Percentiles rank a stretch among this genome's conserved stretches.
These are phyloP conservation scores for Eupithecia vulgata DNA, from an alignment of 2,888 invertebrate genomes.

Conservation along the genomic window DNA sequence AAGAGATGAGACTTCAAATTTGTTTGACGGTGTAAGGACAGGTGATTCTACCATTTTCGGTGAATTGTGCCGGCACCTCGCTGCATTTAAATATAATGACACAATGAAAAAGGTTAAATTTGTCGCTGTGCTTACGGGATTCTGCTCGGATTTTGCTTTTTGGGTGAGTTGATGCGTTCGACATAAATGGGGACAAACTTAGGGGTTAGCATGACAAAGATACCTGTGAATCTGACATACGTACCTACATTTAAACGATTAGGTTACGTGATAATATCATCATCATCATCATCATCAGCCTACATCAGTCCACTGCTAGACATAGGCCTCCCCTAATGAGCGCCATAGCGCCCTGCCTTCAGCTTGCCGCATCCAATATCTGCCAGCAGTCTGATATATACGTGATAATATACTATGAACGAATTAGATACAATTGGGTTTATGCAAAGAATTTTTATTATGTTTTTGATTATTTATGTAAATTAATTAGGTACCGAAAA, in stretches of 20 bases:
- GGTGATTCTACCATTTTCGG: constrained; percentile 66
- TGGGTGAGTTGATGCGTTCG: constrained; percentile 48
- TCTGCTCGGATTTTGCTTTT: constrained; percentile 49
- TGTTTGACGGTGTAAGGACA: constrained; percentile 47
- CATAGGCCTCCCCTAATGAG: too few species aligned
- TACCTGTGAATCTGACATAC: not conserved
- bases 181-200: constrained; percentile 40
- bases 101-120: constrained; percentile 67
- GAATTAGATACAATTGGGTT: too few species aligned
- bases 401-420: too few species aligned
- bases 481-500: too few species aligned
- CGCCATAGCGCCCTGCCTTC: too few species aligned
- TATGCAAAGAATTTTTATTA: too few species aligned
- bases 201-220: not conserved
- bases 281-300: too few species aligned
- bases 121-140: constrained; percentile 59
- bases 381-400: too few species aligned
- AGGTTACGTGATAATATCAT: not conserved
- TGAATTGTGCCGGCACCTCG: constrained; percentile 61
- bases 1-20: constrained; percentile 48
- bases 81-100: constrained; percentile 74
- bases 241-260: not conserved
- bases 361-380: too few species aligned
- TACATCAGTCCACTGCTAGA: too few species aligned
- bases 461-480: too few species aligned